Percentiles rank a stretch among this genome's conserved stretches.
phyloP scores from a whole-genome alignment of 2,113 vertebrate species.

The Antennarius striatus region DNA sequence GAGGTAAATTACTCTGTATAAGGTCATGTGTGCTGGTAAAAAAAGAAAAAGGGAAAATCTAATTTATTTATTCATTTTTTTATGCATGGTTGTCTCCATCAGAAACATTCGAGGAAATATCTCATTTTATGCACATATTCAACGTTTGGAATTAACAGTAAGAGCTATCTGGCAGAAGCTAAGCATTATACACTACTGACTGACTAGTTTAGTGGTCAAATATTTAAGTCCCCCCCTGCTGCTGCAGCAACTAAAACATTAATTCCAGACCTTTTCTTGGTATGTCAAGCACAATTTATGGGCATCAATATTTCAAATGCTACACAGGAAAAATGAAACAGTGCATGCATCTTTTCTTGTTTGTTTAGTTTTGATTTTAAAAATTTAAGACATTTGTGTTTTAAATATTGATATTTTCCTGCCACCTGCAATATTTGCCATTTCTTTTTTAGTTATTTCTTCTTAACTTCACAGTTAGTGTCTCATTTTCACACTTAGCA shows the following conservation, averaged over 20 bases:
- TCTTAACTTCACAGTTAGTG: constrained; percentile 5
- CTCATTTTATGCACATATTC: constrained; percentile 62
- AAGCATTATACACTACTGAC: neutral
- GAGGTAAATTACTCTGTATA: constrained; percentile 17
- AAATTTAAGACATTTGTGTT: constrained; percentile 34
- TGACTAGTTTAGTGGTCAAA: constrained; percentile 31
- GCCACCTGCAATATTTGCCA: constrained; percentile 9
- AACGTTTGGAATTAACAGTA: constrained; percentile 50
- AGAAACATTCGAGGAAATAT: constrained; percentile 50
- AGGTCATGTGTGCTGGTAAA: constrained; percentile 25
- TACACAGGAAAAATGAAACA: constrained; percentile 38
- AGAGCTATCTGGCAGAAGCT: constrained; percentile 18
- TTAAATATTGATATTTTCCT: constrained; percentile 14
- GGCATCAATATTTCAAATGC: constrained; percentile 48
- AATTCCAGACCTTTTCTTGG: constrained; percentile 35
- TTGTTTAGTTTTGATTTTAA: constrained; percentile 45
- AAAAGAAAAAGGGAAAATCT: neutral
- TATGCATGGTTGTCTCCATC: constrained; percentile 30
- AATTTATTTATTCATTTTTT: constrained; percentile 6
- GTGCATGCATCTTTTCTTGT: constrained; percentile 19
- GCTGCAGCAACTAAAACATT: constrained; percentile 38
- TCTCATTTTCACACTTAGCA: constrained; percentile 19
- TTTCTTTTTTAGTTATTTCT: constrained; percentile 1
- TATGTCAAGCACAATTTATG: constrained; percentile 67
- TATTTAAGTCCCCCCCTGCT: constrained; percentile 12